A percentile compares a stretch with the other conserved stretches of the same genome.
These are phyloP conservation scores for Bombus waltoni DNA, from an alignment of 1,140 invertebrate species.

Conservation along the genomic window DNA sequence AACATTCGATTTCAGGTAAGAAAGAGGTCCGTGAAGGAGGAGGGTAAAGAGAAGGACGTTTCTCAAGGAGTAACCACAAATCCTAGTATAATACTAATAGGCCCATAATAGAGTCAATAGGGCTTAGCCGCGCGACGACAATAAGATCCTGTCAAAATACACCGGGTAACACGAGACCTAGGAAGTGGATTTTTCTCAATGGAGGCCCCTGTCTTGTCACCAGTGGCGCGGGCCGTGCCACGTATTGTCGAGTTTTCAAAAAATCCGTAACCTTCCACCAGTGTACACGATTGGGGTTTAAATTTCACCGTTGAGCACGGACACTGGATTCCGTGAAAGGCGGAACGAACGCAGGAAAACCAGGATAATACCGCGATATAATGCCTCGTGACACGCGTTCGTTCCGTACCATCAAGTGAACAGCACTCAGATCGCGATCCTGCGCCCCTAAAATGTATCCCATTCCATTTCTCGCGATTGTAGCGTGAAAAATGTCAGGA, in stretches of 20 bases:
- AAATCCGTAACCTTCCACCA: slow-evolving; percentile 76
- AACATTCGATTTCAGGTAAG: slow-evolving; percentile 58
- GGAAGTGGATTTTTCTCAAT: slow-evolving; percentile 82
- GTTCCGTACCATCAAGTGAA: slow-evolving; percentile 70
- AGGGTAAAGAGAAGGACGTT: slow-evolving; percentile 55
- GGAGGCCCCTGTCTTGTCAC: slow-evolving; percentile 62
- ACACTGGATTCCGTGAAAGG: slow-evolving; percentile 45
- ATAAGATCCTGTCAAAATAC: slow-evolving; percentile 83
- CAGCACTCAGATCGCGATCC: slow-evolving; percentile 31
- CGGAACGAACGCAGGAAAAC: slow-evolving; percentile 45
- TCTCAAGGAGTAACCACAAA: slow-evolving; percentile 80
- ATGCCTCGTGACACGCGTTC: slow-evolving; percentile 65
- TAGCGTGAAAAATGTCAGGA: neutral
- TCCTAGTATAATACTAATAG: slow-evolving; percentile 83
- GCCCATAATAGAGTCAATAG: slow-evolving; percentile 82
- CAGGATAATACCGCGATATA: slow-evolving; percentile 46
- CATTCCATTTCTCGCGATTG: neutral
- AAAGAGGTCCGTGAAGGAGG: slow-evolving; percentile 66
- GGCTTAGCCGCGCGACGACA: slow-evolving; percentile 79
- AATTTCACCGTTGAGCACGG: slow-evolving; percentile 71
- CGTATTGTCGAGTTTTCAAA: slow-evolving; percentile 75
- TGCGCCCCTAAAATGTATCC: neutral
- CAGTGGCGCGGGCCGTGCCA: slow-evolving; percentile 48
- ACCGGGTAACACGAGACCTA: slow-evolving; percentile 80
- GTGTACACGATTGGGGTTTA: slow-evolving; percentile 75